Evolutionary conservation across 2,797 vertebrate species (phyloP), one percentile per base, ranked within the genome.

Genomic region (Leuciscus waleckii): DNA sequence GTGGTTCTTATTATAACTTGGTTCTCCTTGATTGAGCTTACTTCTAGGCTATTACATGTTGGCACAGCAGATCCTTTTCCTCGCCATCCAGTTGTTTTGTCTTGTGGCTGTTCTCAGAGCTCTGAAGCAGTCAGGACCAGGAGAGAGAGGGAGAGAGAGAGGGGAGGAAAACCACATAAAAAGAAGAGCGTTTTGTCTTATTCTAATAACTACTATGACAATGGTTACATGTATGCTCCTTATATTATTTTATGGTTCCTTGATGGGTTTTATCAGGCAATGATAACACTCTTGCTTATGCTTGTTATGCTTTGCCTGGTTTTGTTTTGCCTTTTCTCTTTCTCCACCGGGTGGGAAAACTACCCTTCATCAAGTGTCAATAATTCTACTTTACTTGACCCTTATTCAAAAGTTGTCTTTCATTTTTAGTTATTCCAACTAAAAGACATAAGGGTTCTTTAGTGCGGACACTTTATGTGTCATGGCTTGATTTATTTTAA

Each of bases 191-290:
- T 39, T 92, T 82, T 90, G 65, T 43, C 61, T 92, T 89, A 92
- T 88, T 84, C 5, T 69, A 37, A 86, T 39, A 39, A 39, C 39
- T 86, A 88, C 88, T 88, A 87, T 90, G 90, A 86, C 83, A 81
- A 37, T n/a, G 21, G 7, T 69, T 35, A 16, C 6, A 63, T n/a
- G 23, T 39, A 61, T 19, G 23, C 54, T 26, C 51, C 74, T 9
- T 10, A 73, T 49, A 43, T 49, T 49, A 1, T 46, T 8, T 16
- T 26, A 26, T 46, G n/a, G 39, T 7, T 73, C 6, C 1, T 46
- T 46, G 7, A 16, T 8, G 2, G 3, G 11, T 19, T 74, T 21
- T 51, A 19, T 11, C 37, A 79, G 4, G 37, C 16, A 21, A 41
- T 5, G 41, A 58, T 26, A 3, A 7, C 37, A 37, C 41, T 46